These are phyloP conservation scores for Drosophila nigritarsus DNA, from an alignment of 2,888 invertebrate genomes.

Conservation along the genomic window DNA sequence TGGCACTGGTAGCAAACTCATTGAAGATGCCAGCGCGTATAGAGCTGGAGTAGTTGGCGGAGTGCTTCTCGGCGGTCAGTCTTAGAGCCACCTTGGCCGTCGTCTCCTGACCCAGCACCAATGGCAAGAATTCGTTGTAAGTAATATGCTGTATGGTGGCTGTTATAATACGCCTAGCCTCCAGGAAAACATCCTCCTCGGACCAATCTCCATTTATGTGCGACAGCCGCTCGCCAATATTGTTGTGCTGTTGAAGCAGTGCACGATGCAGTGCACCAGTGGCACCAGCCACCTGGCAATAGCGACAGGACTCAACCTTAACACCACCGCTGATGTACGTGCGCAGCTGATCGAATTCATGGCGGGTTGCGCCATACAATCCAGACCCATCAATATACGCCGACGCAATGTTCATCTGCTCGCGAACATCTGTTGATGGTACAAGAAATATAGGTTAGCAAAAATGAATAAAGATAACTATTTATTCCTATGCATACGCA, in stretches of 20 bases:
- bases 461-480: not conserved
- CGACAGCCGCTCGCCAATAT: constrained; percentile 89
- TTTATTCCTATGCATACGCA: too few species aligned
- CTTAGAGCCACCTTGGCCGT: constrained; percentile 86
- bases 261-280: constrained; percentile 90
- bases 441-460: not conserved
- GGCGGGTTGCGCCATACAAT: constrained; percentile 91
- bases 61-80: constrained; percentile 90
- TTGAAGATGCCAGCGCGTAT: constrained; percentile 92
- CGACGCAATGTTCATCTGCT: constrained; percentile 94
- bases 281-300: constrained; percentile 88
- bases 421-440: constrained; percentile 87
- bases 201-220: constrained; percentile 92
- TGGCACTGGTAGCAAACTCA: constrained; percentile 90
- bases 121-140: constrained; percentile 92
- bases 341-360: constrained; percentile 89
- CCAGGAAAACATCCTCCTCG: constrained; percentile 91
- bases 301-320: constrained; percentile 88
- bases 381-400: constrained; percentile 93
- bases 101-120: constrained; percentile 88
- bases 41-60: constrained; percentile 92
- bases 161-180: constrained; percentile 90
- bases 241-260: constrained; percentile 91
- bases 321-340: constrained; percentile 90
- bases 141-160: constrained; percentile 94